A percentile compares a stretch with the other conserved stretches of the same genome.
Conservation (phyloP, 2,888 invertebrate genomes). For the Punctoribates punctum region DNA sequence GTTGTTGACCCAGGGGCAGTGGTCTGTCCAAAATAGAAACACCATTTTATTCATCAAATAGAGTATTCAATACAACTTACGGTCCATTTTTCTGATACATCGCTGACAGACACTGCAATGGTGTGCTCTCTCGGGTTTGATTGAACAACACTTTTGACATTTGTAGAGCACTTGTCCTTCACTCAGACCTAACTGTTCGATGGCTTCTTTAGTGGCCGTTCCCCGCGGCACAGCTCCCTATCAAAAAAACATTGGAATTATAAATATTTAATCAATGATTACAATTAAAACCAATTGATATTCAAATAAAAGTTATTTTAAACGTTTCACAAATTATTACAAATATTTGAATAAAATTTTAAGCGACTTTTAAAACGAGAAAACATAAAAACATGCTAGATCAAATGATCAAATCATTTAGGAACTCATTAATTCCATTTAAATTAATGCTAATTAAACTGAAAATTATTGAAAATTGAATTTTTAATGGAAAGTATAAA, state of each 20-base stretch:
- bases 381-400: too few relatives aligned
- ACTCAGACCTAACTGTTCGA: conserved; percentile 80
- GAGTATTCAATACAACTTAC: background rate
- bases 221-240: conserved; percentile 92
- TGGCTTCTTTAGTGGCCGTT: conserved; percentile 91
- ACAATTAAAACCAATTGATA: conserved; percentile 13
- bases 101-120: conserved; percentile 76
- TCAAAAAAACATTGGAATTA: background rate
- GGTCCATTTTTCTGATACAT: conserved; percentile 78
- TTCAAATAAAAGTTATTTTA: background rate
- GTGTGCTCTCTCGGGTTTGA: conserved; percentile 92
- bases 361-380: too few relatives aligned
- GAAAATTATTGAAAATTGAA: too few relatives aligned
- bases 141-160: conserved; percentile 92
- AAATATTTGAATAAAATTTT: too few relatives aligned
- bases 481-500: too few relatives aligned
- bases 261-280: conserved; percentile 21
- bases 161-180: conserved; percentile 91
- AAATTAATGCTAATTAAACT: too few relatives aligned
- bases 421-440: too few relatives aligned
- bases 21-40: conserved; percentile 52
- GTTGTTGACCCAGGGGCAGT: conserved; percentile 97
- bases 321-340: too few relatives aligned
- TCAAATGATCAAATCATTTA: too few relatives aligned
- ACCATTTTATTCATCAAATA: background rate